Conservation (phyloP, 2,888 invertebrate species). For the Homarus gammarus region DNA sequence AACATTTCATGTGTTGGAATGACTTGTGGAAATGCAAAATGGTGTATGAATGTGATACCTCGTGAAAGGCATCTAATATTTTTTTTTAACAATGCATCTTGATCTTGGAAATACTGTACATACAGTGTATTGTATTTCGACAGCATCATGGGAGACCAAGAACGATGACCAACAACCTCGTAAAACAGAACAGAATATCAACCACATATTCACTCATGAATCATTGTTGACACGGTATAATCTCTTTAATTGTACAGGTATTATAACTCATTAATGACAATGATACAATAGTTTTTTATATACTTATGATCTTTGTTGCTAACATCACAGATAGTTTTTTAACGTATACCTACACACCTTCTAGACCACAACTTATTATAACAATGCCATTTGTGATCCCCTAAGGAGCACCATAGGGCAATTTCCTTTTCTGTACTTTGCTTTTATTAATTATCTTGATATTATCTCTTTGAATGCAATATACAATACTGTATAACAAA, state of each 20-base stretch:
- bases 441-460: neutral
- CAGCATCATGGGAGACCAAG: neutral
- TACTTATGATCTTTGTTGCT: conserved; percentile 35
- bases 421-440: neutral
- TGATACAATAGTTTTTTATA: neutral
- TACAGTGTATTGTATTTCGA: neutral
- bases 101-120: conserved; percentile 17
- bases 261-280: neutral
- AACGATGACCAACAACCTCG: neutral
- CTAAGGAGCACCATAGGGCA: neutral
- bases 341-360: conserved; percentile 40
- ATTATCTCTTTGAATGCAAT: neutral
- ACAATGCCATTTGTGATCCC: neutral
- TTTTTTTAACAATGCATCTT: neutral
- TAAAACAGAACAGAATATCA: neutral
- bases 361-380: neutral
- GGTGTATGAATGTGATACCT: conserved; percentile 19
- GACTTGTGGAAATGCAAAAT: conserved; percentile 47
- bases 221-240: neutral
- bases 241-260: neutral
- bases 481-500: neutral
- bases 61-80: neutral
- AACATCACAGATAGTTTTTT: conserved; percentile 44
- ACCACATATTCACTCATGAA: neutral
- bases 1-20: conserved; percentile 43